Base-by-base conservation (phyloP, 1,140 invertebrate species). In the Tetramorium parvispinum region DNA sequence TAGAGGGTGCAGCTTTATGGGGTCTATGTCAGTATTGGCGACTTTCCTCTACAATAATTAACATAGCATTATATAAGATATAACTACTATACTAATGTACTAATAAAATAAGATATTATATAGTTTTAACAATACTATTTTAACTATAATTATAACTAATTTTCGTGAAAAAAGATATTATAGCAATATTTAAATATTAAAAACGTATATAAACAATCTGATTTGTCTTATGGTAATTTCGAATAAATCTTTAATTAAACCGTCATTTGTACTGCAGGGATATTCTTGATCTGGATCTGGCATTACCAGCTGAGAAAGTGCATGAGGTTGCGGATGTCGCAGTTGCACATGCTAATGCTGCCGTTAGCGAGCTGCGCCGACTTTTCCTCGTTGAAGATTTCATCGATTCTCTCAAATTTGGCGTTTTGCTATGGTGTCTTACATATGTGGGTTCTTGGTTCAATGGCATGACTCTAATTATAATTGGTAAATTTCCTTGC, bases 361-460 rank as follows among this genome's bases (percentile, higher is more conserved):
- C 97, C 63, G 94, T 97, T 65, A 95, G 96, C 68, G 98, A 99
- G 95, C 96, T 99, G 87, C 97, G 99, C 93, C 97, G 98, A 94
- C 96, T 99, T 88, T 99, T 99, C 95, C 96, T 99, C 85, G 98
- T 99, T 91, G 99, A 99, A 95, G 99, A 99, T 95, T 96, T 99
- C 89, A 97, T 99, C 79, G 99, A 99, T 95, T 99, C 99, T 59
- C 97, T 98, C 91, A 98, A 99, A 96, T 99, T 99, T 95, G 98
- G 97, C 90, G 96, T 99, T 86, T 95, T 98, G 88, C 96, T 99
- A 92, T 99, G 99, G 98, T 97, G 97, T 92, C 96, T 99, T 93
- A 99, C 99, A 43, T 99, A 99, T 94, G 96, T 99, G 91, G 99
- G 99, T 90, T 97, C 98, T 91, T 99, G 98, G 98, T 99, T 99